A percentile compares a stretch with the other conserved stretches of the same genome.
Conservation (phyloP, 2,113 vertebrate species). For the Calidris pugnax region DNA sequence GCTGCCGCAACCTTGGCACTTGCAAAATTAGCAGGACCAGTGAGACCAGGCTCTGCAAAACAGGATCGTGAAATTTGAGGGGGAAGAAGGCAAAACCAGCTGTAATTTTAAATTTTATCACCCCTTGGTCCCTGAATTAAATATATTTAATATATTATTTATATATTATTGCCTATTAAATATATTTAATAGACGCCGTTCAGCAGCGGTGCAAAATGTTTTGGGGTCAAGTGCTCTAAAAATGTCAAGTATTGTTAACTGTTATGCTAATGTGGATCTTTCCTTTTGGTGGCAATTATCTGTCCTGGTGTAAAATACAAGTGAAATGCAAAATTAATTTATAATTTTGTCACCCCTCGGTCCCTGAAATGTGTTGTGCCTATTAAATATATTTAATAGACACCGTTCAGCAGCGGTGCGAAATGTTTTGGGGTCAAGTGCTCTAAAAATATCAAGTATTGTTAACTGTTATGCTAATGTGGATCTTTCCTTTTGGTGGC, state of each 20-base stretch:
- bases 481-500: neutral
- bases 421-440: neutral
- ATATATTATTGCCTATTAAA: neutral
- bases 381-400: neutral
- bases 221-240: neutral
- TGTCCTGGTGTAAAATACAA: neutral
- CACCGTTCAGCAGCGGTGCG: fast-evolving
- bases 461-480: fast-evolving
- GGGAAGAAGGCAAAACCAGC: neutral
- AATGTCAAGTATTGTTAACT: neutral
- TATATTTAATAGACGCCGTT: fast-evolving
- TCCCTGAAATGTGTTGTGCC: neutral
- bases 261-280: fast-evolving
- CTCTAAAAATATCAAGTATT: neutral
- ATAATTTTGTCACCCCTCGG: too few relatives aligned
- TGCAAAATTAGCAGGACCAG: neutral
- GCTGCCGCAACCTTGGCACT: neutral
- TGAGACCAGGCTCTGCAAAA: neutral
- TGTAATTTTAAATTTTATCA: fast-evolving
- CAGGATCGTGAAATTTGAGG: neutral
- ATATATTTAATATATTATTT: too few relatives aligned
- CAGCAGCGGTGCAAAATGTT: neutral
- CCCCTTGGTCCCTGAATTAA: neutral
- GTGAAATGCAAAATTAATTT: neutral
- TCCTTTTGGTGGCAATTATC: neutral